A percentile compares a stretch with the other conserved stretches of the same genome.
Conservation (phyloP, 1,140 invertebrate genomes). For the Leptinotarsa texana region DNA sequence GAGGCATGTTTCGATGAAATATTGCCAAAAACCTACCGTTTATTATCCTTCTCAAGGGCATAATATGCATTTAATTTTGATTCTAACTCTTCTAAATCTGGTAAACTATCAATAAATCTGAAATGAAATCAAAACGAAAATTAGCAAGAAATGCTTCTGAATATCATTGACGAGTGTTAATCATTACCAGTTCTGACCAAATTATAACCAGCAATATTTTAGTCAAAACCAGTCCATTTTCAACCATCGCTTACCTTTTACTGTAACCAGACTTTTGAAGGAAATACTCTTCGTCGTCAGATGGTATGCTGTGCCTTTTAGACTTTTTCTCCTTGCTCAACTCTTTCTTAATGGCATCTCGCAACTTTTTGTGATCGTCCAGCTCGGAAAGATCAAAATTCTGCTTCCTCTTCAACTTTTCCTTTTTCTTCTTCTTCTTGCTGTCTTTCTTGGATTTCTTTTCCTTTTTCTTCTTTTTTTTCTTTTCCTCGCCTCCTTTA, state of each 20-base stretch:
- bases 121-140: conserved; percentile 30
- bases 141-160: background rate
- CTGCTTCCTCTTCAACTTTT: conserved; percentile 67
- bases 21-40: conserved; percentile 44
- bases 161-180: background rate
- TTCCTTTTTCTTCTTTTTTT: conserved; percentile 75
- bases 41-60: conserved; percentile 73
- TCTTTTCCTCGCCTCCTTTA: conserved; percentile 69
- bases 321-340: conserved; percentile 55
- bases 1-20: background rate
- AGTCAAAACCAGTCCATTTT: too few relatives aligned
- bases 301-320: conserved; percentile 60
- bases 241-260: conserved; percentile 55
- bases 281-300: conserved; percentile 63
- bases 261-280: conserved; percentile 60
- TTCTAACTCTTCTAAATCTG: conserved; percentile 75
- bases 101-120: conserved; percentile 64
- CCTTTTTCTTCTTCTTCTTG: conserved; percentile 67
- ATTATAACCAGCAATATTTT: too few relatives aligned
- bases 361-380: conserved; percentile 67
- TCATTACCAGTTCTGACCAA: too few relatives aligned
- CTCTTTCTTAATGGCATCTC: conserved; percentile 68
- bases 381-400: conserved; percentile 64
- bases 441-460: conserved; percentile 66
- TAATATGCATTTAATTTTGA: conserved; percentile 78